phyloP scores from a whole-genome alignment of 2,888 invertebrate genomes.

The Apantesis nais region DNA sequence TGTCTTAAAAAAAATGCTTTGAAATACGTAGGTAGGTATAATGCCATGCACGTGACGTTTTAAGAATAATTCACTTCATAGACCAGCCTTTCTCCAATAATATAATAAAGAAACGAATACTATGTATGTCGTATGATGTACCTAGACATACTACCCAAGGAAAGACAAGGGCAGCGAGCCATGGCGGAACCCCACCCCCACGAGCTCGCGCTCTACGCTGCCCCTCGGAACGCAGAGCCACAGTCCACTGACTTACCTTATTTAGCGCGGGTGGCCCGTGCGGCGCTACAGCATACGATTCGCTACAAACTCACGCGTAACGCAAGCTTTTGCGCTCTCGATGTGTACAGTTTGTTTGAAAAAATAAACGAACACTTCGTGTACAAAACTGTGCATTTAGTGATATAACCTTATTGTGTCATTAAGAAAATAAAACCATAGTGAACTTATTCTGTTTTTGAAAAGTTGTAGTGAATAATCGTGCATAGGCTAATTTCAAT shows the following conservation, averaged over 20 bases:
- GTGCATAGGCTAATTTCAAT: constrained; percentile 17
- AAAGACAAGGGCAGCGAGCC: constrained; percentile 30
- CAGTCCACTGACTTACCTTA: constrained; percentile 34
- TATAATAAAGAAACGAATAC: constrained; percentile 1
- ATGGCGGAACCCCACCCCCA: constrained; percentile 47
- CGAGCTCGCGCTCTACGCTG: constrained; percentile 22
- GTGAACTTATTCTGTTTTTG: constrained; percentile 27
- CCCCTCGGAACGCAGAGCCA: constrained; percentile 15
- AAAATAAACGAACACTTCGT: constrained; percentile 27
- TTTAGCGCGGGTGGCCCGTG: constrained; percentile 19
- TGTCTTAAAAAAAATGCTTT: too few species aligned
- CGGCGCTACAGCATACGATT: constrained; percentile 32
- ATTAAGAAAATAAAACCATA: constrained; percentile 16
- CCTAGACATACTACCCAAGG: constrained; percentile 12
- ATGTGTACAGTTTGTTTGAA: constrained; percentile 43
- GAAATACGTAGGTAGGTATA: too few species aligned
- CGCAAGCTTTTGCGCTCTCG: constrained; percentile 48
- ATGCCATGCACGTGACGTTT: neutral
- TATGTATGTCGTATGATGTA: neutral
- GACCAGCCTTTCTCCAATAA: neutral
- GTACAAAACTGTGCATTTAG: constrained; percentile 26
- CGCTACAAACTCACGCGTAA: constrained; percentile 51
- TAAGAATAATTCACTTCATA: neutral
- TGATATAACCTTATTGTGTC: constrained; percentile 22
- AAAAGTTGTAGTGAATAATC: constrained; percentile 18